Evolutionary conservation across 1,140 invertebrate genomes (phyloP), one percentile per base, ranked within the genome.

Genomic region (Ectropis grisescens): DNA sequence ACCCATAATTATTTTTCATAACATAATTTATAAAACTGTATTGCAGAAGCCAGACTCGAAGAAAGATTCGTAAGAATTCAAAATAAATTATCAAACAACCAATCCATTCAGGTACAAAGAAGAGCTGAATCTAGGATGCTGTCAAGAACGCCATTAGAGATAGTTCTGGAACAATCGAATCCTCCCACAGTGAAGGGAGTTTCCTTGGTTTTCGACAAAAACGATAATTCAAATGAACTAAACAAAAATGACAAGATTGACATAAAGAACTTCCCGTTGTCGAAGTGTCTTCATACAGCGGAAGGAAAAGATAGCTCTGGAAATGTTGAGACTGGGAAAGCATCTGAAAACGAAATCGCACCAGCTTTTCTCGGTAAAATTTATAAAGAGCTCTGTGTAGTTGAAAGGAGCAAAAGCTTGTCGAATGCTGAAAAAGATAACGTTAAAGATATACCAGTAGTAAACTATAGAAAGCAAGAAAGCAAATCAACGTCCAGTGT

Each of bases 11-110:
- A 14, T 11, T n/a, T 4, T 30, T 15, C 13, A 37, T 12, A 9
- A 23, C 5, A n/a, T 13, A 13, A 4, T 26, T 1, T 23, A 14
- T 12, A 23, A 10, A 14, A 13, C 7, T 14, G 10, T 37, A 22
- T 57, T 64, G 19, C 57, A 71, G 67, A 64, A 24, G 45, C 39
- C 14, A 46, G 41, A 19, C 27, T 61, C 6, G 52, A 61, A 25
- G 52, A 56, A 30, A 55, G 52, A 43, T 45, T 56, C n/a, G 43
- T 34, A 11, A 39, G 39, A 15, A 22, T 44, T 13, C 40, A 38
- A n/a, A 22, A 40, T 8, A 55, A 55, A 36, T 35, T 27, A 13
- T 42, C 48, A n/a, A 44, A 43, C 16, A 52, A 41, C 30, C 44
- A 47, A 29, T 37, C 31, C 2, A 62, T 54, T 3, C 52, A 66